Evolutionary conservation across 2,797 vertebrate genomes (phyloP).

Genomic region (Triplophysa bombifrons): DNA sequence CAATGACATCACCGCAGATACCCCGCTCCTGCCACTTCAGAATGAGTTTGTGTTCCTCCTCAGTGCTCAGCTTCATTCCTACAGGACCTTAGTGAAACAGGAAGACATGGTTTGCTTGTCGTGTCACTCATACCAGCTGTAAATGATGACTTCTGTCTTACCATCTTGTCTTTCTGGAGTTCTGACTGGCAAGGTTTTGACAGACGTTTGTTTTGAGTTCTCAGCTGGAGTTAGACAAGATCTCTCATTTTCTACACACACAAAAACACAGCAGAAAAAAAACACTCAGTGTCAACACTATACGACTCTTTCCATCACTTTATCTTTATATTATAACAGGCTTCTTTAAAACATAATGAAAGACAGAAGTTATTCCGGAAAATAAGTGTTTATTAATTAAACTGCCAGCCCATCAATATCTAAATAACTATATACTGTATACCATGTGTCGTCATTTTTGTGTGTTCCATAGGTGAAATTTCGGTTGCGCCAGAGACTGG

Average conservation of each 20-base stretch:
- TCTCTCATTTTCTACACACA: slow-evolving; percentile 15
- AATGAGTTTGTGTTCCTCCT: slow-evolving; percentile 77
- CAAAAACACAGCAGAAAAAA: not conserved
- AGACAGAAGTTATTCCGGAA: not conserved
- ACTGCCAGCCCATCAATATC: too few relatives aligned
- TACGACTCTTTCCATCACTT: not conserved
- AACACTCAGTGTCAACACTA: not conserved
- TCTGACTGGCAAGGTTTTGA: slow-evolving; percentile 7
- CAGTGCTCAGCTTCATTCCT: slow-evolving; percentile 66
- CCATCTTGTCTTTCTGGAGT: slow-evolving; percentile 15
- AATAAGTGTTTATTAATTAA: too few relatives aligned
- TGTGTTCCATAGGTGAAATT: slow-evolving; percentile 62
- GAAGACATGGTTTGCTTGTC: slow-evolving; percentile 18
- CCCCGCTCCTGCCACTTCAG: slow-evolving; percentile 92
- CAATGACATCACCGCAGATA: slow-evolving; percentile 87
- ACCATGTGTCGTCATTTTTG: slow-evolving; percentile 64
- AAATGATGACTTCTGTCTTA: slow-evolving; percentile 16
- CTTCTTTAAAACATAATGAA: slow-evolving; percentile 32
- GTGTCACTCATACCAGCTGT: not conserved
- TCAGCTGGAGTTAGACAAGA: slow-evolving; percentile 11
- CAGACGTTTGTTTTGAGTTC: not conserved
- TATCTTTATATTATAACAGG: slow-evolving; percentile 25
- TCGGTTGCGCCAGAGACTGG: slow-evolving; percentile 60
- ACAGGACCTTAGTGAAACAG: slow-evolving; percentile 27
- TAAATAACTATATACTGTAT: not conserved